Conservation (phyloP, 2,888 invertebrate genomes). For the Hofmannophila pseudospretella region DNA sequence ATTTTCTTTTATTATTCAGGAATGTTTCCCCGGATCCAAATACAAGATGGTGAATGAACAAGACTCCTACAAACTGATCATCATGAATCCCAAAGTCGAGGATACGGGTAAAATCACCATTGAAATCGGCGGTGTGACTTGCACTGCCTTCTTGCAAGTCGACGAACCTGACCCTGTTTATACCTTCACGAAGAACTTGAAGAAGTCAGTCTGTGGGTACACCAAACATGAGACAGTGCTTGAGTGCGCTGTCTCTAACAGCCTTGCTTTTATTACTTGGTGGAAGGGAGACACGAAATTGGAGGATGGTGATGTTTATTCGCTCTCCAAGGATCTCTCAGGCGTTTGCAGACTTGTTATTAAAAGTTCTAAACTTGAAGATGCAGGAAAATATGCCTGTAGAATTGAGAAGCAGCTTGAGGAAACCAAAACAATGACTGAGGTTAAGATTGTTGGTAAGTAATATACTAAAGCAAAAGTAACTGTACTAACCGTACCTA, state of each 20-base stretch:
- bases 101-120: conserved; percentile 98
- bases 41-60: conserved; percentile 97
- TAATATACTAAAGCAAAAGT: conserved; percentile 13
- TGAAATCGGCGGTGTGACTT: conserved; percentile 93
- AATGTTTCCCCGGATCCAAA: conserved; percentile 96
- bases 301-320: conserved; percentile 88
- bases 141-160: conserved; percentile 95
- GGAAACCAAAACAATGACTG: conserved; percentile 84
- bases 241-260: conserved; percentile 96
- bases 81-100: conserved; percentile 94
- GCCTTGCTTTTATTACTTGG: conserved; percentile 97
- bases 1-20: conserved; percentile 79
- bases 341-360: conserved; percentile 94
- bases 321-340: conserved; percentile 94
- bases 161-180: conserved; percentile 98
- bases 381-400: conserved; percentile 93
- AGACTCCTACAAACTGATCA: conserved; percentile 93
- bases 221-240: conserved; percentile 92
- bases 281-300: conserved; percentile 88
- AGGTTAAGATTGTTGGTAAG: conserved; percentile 87
- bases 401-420: conserved; percentile 93
- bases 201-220: conserved; percentile 93
- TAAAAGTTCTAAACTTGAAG: conserved; percentile 88
- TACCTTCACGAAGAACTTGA: conserved; percentile 93
- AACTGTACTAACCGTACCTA: too few species aligned